Percentiles rank a stretch among this genome's conserved stretches.
Evolutionary conservation across 2,888 invertebrate species (phyloP).

Genomic region (Stomorhina lunata): DNA sequence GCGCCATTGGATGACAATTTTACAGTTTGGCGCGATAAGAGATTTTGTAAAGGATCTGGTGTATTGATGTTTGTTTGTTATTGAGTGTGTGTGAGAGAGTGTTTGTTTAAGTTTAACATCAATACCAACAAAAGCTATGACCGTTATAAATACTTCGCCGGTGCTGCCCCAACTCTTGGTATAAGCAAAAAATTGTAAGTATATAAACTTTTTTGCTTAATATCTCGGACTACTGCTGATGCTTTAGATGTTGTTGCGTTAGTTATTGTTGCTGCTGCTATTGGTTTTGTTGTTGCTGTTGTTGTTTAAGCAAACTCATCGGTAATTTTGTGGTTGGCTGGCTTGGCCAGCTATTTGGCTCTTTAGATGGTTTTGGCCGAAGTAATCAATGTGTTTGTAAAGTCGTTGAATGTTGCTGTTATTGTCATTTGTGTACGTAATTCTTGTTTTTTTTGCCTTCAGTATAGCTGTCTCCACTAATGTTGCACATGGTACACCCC

Average conservation of each 20-base stretch:
- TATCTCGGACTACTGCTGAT: constrained; percentile 6
- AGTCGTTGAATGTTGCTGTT: constrained; percentile 47
- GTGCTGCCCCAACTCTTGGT: background rate
- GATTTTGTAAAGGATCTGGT: constrained; percentile 56
- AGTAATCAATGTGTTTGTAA: constrained; percentile 63
- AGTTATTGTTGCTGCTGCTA: constrained; percentile 20
- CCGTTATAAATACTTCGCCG: constrained; percentile 56
- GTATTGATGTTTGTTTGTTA: background rate
- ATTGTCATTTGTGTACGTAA: constrained; percentile 54
- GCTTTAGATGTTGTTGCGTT: background rate
- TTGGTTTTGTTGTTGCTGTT: constrained; percentile 33
- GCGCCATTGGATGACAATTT: constrained; percentile 64
- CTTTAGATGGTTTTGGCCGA: constrained; percentile 56
- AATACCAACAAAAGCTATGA: constrained; percentile 57
- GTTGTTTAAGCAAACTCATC: constrained; percentile 65
- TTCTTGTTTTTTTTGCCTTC: background rate
- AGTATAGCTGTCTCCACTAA: constrained; percentile 22
- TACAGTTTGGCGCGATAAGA: constrained; percentile 65
- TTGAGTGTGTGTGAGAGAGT: background rate
- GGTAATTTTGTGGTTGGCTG: constrained; percentile 68
- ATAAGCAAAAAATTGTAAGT: constrained; percentile 20
- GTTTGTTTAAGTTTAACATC: constrained; percentile 28
- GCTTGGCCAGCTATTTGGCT: constrained; percentile 63
- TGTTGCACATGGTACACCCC: constrained; percentile 39
- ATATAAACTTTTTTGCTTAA: constrained; percentile 45